Conservation (phyloP, 2,797 vertebrate species). For the Picus viridis region DNA sequence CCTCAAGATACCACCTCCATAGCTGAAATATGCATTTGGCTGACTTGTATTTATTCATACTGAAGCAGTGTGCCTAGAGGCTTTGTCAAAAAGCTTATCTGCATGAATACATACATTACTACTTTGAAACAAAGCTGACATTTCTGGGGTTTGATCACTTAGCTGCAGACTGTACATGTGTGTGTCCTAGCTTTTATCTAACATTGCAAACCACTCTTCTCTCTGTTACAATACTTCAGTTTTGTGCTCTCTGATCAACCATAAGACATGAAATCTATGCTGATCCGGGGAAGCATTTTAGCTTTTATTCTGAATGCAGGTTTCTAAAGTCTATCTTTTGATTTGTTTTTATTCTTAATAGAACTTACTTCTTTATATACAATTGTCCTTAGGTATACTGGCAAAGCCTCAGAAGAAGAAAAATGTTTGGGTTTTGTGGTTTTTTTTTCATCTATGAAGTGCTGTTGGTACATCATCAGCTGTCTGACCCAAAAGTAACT, state of each 20-base stretch:
- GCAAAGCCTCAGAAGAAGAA: neutral
- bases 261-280: neutral
- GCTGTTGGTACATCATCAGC: neutral
- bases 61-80: neutral
- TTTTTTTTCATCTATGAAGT: neutral
- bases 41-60: constrained; percentile 17
- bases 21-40: neutral
- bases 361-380: neutral
- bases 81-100: constrained; percentile 35
- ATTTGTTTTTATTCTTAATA: neutral
- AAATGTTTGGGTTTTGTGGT: too few relatives aligned
- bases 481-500: neutral
- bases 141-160: constrained; percentile 22
- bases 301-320: neutral
- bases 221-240: neutral
- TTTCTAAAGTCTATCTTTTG: neutral
- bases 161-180: neutral
- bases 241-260: neutral
- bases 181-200: neutral
- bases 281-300: neutral
- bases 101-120: neutral
- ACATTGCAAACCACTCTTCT: neutral
- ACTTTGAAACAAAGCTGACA: constrained; percentile 21
- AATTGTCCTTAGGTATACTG: neutral
- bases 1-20: neutral